A percentile compares a stretch with the other conserved stretches of the same genome.
Conservation (phyloP, 2,797 vertebrate species). For the Petrocephalus sullivani region DNA sequence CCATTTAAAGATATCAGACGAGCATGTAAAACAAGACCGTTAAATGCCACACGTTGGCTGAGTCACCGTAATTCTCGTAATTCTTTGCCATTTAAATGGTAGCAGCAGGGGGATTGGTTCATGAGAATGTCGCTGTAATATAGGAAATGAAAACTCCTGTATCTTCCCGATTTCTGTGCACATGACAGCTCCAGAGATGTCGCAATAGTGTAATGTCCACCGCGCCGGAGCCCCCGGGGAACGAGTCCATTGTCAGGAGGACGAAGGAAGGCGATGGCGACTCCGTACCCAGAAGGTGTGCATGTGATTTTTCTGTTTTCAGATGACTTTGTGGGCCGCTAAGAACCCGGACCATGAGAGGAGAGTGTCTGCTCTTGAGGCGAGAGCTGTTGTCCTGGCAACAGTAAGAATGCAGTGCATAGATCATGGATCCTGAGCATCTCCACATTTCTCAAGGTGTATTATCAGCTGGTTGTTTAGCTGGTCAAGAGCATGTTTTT, state of each 20-base stretch:
- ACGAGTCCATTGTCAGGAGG: constrained; percentile 83
- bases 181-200: constrained; percentile 56
- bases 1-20: neutral
- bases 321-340: neutral
- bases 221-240: constrained; percentile 82
- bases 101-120: neutral
- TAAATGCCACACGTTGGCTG: neutral
- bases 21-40: neutral
- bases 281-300: constrained; percentile 57
- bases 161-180: neutral
- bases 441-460: neutral
- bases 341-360: neutral
- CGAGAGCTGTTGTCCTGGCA: constrained; percentile 4
- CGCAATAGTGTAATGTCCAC: constrained; percentile 90
- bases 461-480: neutral
- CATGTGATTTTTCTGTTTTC: neutral
- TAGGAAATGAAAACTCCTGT: neutral
- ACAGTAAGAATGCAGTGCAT: neutral
- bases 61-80: neutral
- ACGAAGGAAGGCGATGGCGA: constrained; percentile 72
- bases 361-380: neutral
- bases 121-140: neutral
- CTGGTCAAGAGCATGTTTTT: neutral
- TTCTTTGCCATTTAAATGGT: neutral
- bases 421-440: neutral